Base-by-base conservation (phyloP, 2,113 vertebrate species). In the Misgurnus mizolepis region DNA sequence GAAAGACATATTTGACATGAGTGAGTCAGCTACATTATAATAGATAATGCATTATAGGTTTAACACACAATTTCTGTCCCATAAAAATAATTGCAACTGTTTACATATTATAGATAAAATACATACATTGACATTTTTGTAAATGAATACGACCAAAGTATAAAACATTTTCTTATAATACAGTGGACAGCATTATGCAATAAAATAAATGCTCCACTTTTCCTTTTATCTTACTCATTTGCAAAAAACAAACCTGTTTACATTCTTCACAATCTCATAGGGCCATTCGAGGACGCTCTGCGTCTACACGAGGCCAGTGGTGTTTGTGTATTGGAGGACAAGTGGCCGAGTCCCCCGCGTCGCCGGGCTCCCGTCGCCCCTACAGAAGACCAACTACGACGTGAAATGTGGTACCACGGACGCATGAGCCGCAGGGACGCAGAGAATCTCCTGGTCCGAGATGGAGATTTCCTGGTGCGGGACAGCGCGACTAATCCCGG, bases 1-100 rank as follows among this genome's bases (percentile, higher is more conserved):
- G 82, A 98, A 95, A 83, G 97, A 99, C 85, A 93, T 98, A 6
- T 99, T 99, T 76, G 98, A 99, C 77, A 99, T 99, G 98, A 95
- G 98, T 99, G 91, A 85, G 97, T 87, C 4, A 14, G 6, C 15
- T 49, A 67, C 17, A n/a, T 60, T 3, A 60, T 45, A n/a, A n/a
- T n/a, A n/a, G 10, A 34, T 34, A 34, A 34, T 34, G 27, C 27
- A 34, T 34, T 34, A 34, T 34, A 1, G 27, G 27, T 34, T 34
- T 34, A 34, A 34, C 27, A 34, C 27, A 34, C 1, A 22, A 22
- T 22, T 22, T 22, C 22, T 22, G 22, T 22, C 22, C 22, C 22
- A 22, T 22, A 22, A 22, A 22, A 22, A 22, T 22, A 22, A 22
- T 22, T 22, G 22, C 22, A 22, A 22, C 22, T 22, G 22, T 22